A percentile compares a stretch with the other conserved stretches of the same genome.
Evolutionary conservation across 2,888 invertebrate species (phyloP).

Genomic region (Strigamia maritima): DNA sequence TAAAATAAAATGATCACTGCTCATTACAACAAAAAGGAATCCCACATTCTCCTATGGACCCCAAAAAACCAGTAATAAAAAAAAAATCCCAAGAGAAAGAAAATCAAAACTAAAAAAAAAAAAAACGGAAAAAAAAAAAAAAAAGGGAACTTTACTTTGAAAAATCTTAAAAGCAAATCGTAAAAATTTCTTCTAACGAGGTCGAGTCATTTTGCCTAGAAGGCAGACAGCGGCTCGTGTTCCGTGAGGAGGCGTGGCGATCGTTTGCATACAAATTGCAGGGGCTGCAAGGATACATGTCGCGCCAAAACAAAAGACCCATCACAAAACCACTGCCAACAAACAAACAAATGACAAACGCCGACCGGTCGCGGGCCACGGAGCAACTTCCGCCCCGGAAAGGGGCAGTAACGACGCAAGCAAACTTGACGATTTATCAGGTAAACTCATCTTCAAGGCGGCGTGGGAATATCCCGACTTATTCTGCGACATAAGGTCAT

Average conservation of each 20-base stretch:
- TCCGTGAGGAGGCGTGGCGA: constrained; percentile 20
- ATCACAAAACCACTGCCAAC: constrained; percentile 5
- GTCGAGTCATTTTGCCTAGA: neutral
- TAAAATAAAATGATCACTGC: constrained; percentile 18
- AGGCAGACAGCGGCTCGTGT: neutral
- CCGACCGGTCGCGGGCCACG: constrained; percentile 19
- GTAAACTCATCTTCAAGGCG: constrained; percentile 7
- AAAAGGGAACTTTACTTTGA: neutral
- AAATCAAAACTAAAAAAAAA: neutral
- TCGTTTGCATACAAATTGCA: constrained; percentile 23
- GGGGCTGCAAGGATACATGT: constrained; percentile 20
- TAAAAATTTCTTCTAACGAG: neutral
- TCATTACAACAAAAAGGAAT: constrained; percentile 8
- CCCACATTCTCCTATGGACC: neutral
- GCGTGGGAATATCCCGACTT: constrained; percentile 12
- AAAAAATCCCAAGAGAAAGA: constrained; percentile 6
- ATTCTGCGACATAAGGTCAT: constrained; percentile 16
- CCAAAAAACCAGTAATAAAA: neutral
- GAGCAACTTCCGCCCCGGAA: constrained; percentile 23
- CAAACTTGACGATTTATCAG: constrained; percentile 9
- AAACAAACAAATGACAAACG: constrained; percentile 23
- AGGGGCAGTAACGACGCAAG: constrained; percentile 12
- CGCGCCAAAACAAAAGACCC: constrained; percentile 23
- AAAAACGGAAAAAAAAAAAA: too few species aligned
- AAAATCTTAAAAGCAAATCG: neutral